These are phyloP conservation scores for Taurulus bubalis DNA, from an alignment of 2,113 vertebrate species.

Conservation along the genomic window DNA sequence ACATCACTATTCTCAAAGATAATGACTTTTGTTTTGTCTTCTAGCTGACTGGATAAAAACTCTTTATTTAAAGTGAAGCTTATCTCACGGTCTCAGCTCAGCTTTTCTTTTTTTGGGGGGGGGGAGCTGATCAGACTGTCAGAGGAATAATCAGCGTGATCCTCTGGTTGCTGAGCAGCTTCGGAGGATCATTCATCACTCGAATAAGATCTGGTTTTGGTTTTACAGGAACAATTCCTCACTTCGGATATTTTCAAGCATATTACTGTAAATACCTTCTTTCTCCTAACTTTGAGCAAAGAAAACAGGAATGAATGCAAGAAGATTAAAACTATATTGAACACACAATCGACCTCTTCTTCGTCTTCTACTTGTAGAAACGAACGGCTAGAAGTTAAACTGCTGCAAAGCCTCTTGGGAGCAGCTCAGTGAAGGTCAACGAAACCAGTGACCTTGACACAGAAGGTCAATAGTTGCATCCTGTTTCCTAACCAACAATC, in stretches of 20 bases:
- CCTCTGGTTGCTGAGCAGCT: neutral
- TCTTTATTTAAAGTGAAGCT: neutral
- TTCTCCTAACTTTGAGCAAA: too few species aligned
- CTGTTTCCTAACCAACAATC: neutral
- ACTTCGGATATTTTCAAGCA: neutral
- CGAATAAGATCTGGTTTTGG: neutral
- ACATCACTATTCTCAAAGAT: too few species aligned
- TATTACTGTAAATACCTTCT: neutral
- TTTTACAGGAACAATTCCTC: neutral
- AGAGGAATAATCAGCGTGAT: neutral
- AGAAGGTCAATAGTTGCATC: neutral
- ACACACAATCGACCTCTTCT: neutral
- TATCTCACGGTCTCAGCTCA: neutral
- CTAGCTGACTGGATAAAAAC: neutral
- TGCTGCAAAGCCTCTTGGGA: neutral
- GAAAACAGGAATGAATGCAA: neutral
- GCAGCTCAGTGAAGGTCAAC: neutral
- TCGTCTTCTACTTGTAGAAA: neutral
- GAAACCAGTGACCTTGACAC: neutral
- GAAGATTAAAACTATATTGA: neutral
- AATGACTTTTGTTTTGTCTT: too few species aligned
- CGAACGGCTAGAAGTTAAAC: neutral
- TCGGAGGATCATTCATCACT: neutral
- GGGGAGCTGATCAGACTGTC: neutral
- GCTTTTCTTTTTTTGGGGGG: neutral